Evolutionary conservation across 2,113 vertebrate genomes (phyloP).

Genomic region (Bambusicola thoracicus): DNA sequence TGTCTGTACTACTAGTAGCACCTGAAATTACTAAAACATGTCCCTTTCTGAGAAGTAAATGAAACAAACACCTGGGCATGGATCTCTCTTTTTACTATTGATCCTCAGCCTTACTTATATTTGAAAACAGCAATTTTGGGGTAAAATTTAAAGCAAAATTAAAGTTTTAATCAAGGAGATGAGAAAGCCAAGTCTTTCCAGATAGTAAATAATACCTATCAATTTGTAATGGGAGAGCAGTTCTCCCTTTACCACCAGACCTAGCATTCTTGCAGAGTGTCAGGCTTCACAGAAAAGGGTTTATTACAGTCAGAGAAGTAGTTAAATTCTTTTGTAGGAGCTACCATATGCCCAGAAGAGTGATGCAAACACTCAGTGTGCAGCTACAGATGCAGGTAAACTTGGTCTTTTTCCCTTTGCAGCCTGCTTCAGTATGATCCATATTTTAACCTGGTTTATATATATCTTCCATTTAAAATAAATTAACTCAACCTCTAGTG

Average conservation of each 20-base stretch:
- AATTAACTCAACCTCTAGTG: background rate
- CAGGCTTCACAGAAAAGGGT: background rate
- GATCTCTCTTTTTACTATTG: background rate
- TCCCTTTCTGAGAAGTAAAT: background rate
- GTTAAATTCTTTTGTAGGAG: background rate
- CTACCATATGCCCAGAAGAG: background rate
- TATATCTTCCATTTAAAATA: background rate
- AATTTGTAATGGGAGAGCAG: background rate
- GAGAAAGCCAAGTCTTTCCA: background rate
- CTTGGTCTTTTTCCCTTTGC: background rate
- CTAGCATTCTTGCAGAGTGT: background rate
- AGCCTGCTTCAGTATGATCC: background rate
- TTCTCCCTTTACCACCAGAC: background rate
- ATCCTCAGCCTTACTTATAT: background rate
- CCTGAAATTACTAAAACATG: background rate
- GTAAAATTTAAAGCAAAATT: background rate
- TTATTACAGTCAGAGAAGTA: background rate
- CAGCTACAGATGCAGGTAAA: background rate
- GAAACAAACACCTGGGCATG: background rate
- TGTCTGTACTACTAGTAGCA: background rate
- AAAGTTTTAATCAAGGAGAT: background rate
- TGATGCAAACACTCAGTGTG: background rate
- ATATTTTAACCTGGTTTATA: background rate
- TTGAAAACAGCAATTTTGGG: background rate
- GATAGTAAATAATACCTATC: background rate